A percentile compares a stretch with the other conserved stretches of the same genome.
Evolutionary conservation across 2,888 invertebrate species (phyloP).

Genomic region (Molorchus minor): DNA sequence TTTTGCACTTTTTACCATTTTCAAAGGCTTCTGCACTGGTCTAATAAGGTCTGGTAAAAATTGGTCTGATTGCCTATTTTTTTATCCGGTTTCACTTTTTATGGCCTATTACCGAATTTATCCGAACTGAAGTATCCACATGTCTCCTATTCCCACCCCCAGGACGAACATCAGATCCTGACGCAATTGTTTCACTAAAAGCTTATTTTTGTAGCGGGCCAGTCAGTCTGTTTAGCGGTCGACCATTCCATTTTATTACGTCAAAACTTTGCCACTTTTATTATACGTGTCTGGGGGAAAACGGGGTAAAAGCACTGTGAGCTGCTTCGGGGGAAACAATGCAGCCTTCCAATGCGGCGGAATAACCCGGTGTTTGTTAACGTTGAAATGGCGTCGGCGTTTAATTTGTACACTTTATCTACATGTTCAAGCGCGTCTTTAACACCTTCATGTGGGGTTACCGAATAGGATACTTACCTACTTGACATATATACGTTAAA

Average conservation of each 20-base stretch:
- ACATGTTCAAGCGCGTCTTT: too few species aligned
- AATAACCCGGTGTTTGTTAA: not conserved
- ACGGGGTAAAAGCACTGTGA: not conserved
- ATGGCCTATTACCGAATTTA: too few species aligned
- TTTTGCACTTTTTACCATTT: too few species aligned
- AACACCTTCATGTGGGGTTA: too few species aligned
- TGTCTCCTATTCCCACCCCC: conserved; percentile 39
- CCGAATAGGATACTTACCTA: too few species aligned
- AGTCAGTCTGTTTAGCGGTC: conserved; percentile 17
- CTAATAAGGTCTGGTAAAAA: too few species aligned
- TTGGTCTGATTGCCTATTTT: too few species aligned
- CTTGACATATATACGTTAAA: too few species aligned
- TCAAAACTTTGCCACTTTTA: conserved; percentile 6
- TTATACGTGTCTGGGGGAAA: not conserved
- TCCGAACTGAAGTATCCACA: conserved; percentile 45
- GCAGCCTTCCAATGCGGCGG: not conserved
- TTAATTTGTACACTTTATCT: too few species aligned
- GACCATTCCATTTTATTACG: conserved; percentile 16
- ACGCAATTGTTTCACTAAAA: conserved; percentile 46
- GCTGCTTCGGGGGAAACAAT: not conserved
- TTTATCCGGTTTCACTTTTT: too few species aligned
- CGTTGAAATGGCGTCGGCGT: too few species aligned
- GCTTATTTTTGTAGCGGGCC: conserved; percentile 43
- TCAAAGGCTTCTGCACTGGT: too few species aligned
- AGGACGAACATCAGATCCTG: conserved; percentile 43